Evolutionary conservation across 2,888 invertebrate genomes (phyloP), one percentile per base, ranked within the genome.

Genomic region (Lasioglossum villosulum): DNA sequence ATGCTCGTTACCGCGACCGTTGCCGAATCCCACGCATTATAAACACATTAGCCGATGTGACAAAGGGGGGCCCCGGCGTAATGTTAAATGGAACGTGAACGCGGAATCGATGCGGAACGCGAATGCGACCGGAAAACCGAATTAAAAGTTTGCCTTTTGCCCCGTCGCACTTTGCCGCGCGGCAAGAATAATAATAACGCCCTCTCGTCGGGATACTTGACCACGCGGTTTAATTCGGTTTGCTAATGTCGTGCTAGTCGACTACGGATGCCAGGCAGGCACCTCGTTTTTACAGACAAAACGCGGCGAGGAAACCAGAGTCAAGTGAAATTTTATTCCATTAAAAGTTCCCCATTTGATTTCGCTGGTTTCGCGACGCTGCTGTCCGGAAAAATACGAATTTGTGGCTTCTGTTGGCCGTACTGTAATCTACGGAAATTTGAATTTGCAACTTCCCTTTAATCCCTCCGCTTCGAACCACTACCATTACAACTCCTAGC

Each of bases 11-110:
- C 78, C 74, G 74, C 66, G 37, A 14, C 6, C 39, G 30, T 68
- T 56, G 66, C 68, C 39, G 45, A 48, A 71, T 39, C 56, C 42
- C 42, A 37, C 56, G 37, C 66, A 59, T 78, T 79, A 83, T 73
- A 68, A 84, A 83, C 75, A 73, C 84, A 78, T 83, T 83, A 84
- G 75, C 39, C 37, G 16, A 14, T 10, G 23, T 16, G n/a, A 66
- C 14, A 34, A 72, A 74, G 59, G 42, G 52, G 34, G 19, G 68
- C 30, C 34, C 19, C 52, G 52, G 27, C 52, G 84, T 66, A 63
- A 78, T 16, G 71, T 83, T 71, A 71, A 83, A 75, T 71, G 75
- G n/a, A 23, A 39, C 42, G 63, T 37, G 52, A 37, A 56, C 74
- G 48, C 70, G 48, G 19, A 68, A 71, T 37, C 63, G 74, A 45